Base-by-base conservation (phyloP, 2,797 vertebrate species). In the Clarias pachynema region DNA sequence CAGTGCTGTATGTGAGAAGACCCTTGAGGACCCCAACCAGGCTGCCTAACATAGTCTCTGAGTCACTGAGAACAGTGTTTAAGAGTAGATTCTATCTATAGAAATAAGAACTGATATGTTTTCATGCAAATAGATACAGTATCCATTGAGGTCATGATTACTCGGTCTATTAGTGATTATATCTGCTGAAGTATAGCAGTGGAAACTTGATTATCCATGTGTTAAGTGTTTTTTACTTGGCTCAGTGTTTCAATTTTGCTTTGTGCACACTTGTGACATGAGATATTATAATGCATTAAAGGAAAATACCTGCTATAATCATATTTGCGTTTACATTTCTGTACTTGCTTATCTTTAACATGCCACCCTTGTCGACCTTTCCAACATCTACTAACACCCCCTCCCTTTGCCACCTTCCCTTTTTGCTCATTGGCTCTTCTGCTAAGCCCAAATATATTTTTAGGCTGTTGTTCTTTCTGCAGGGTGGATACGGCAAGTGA, bases 371-470 rank as follows among this genome's bases (percentile, higher is more conserved):
- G 78, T 79, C 81, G 86, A 86, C 81, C 75, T 86, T 87, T 89
- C 87, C 85, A 87, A 75, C 82, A 88, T 88, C 75, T 81, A 72
- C 81, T 84, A 53, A 66, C 63, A 66, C 44, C 83, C 75, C 80
- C 86, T 85, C 85, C 77, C 68, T 81, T 62, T 29, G 26, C 62
- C 82, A 65, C 81, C 59, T 75, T 77, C 79, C 66, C 81, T 78
- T 85, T 85, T 57, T 82, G 77, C 86, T 87, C 81, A 90, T 90
- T 90, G 90, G 88, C 84, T 87, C 79, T 80, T 73, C 73, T 82
- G 87, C 82, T 89, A 87, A 86, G 86, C 86, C 84, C 81, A 80
- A 87, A 84, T 87, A 86, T 90, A 90, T 89, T 90, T 90, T 90
- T 90, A 89, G 90, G 57, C 57, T 62, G 86, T 81, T 89, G 83